phyloP scores from a whole-genome alignment of 2,797 vertebrate genomes.

The Cyprinodon diabolis region DNA sequence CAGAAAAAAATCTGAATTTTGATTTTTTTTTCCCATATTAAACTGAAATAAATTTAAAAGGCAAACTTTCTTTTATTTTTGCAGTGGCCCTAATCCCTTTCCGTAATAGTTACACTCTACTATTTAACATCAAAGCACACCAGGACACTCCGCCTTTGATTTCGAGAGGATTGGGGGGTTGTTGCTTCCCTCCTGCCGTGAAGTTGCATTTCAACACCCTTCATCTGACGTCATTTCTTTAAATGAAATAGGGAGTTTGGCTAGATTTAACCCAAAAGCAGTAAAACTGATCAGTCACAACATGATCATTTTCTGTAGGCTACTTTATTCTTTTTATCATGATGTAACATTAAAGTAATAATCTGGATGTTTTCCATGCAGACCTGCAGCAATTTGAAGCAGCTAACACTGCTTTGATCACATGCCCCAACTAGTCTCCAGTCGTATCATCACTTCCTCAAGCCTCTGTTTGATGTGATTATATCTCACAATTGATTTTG shows the following conservation, averaged over 20 bases:
- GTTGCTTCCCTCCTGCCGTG: too few relatives aligned
- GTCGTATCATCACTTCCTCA: conserved; percentile 42
- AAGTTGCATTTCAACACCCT: conserved; percentile 7
- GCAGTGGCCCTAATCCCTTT: too few relatives aligned
- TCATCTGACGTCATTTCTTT: not conserved
- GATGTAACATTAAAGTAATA: not conserved
- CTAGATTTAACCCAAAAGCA: not conserved
- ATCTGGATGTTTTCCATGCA: conserved; percentile 1
- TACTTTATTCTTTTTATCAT: too few relatives aligned
- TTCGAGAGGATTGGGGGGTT: not conserved
- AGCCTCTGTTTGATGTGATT: conserved; percentile 26
- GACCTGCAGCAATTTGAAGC: conserved; percentile 37
- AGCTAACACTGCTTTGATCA: conserved; percentile 39
- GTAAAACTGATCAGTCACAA: not conserved
- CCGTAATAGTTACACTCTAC: too few relatives aligned
- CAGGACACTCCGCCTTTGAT: conserved; percentile 58
- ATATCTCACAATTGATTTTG: not conserved
- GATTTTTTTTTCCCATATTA: too few relatives aligned
- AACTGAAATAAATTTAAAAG: too few relatives aligned
- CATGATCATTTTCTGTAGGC: not conserved
- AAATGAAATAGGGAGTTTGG: not conserved
- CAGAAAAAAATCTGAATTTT: too few relatives aligned
- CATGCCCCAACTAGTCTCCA: conserved; percentile 61
- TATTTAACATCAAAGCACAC: conserved; percentile 40
- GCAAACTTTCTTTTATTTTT: too few relatives aligned